A percentile compares a stretch with the other conserved stretches of the same genome.
Evolutionary conservation across 2,113 vertebrate species (phyloP).

Genomic region (Neolamprologus falcicula): DNA sequence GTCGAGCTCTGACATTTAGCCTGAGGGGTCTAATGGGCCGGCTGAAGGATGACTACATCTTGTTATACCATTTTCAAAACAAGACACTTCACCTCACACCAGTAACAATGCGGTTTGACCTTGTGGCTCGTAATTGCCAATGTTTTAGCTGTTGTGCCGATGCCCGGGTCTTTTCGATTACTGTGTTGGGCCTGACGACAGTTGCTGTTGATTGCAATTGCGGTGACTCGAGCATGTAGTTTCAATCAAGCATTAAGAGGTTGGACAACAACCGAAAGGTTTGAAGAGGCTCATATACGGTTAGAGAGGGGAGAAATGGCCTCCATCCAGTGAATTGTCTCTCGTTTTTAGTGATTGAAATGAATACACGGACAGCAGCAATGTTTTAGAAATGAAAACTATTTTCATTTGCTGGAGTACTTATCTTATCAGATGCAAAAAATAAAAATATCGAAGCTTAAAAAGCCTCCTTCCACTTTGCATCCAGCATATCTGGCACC

Average conservation of each 20-base stretch:
- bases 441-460: neutral
- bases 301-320: neutral
- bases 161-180: constrained; percentile 23
- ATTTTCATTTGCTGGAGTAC: neutral
- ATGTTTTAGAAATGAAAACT: neutral
- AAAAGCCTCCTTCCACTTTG: neutral
- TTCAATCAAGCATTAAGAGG: constrained; percentile 59
- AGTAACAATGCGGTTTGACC: constrained; percentile 42
- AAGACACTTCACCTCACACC: constrained; percentile 43
- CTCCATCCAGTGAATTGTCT: neutral
- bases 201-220: constrained; percentile 49
- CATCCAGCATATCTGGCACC: neutral
- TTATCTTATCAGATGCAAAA: neutral
- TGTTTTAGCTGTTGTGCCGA: constrained; percentile 19
- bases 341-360: neutral
- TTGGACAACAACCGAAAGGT: constrained; percentile 33
- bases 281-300: constrained; percentile 23
- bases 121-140: constrained; percentile 44
- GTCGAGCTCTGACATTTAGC: constrained; percentile 46
- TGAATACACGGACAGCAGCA: neutral
- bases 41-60: constrained; percentile 37
- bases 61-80: constrained; percentile 37
- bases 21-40: constrained; percentile 28
- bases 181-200: constrained; percentile 7
- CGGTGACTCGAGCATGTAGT: constrained; percentile 29